These are phyloP conservation scores for Manis crassicaudata DNA, from an alignment of 2,797 vertebrate genomes.

Conservation along the genomic window DNA sequence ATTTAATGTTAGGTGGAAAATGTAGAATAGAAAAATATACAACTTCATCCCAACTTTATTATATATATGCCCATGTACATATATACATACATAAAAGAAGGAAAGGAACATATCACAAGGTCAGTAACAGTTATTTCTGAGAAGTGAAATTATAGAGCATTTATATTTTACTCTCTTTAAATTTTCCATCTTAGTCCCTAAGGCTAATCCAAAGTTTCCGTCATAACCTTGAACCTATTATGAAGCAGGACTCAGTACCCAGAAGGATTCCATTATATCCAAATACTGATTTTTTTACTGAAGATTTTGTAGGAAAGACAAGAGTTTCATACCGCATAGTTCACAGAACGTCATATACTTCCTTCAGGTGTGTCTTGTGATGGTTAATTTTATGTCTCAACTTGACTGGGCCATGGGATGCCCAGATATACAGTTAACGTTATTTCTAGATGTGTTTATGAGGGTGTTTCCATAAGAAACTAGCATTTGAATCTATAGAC, in stretches of 20 bases:
- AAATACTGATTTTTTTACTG: background rate
- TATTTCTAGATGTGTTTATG: background rate
- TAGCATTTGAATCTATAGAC: background rate
- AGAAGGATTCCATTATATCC: background rate
- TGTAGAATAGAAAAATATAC: background rate
- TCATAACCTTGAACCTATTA: background rate
- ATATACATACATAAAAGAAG: background rate
- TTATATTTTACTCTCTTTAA: background rate
- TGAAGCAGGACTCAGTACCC: background rate
- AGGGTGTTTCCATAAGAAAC: background rate
- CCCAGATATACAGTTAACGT: background rate
- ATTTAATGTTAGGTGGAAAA: slow-evolving; percentile 36
- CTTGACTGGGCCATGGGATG: background rate
- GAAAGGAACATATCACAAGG: background rate
- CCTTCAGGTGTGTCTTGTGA: background rate
- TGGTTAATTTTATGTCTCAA: background rate
- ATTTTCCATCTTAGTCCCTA: background rate
- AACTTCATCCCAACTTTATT: background rate
- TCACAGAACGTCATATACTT: background rate
- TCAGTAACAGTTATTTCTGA: slow-evolving; percentile 20
- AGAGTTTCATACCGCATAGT: background rate
- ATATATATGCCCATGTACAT: background rate
- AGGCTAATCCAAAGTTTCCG: background rate
- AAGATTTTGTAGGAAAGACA: slow-evolving; percentile 1
- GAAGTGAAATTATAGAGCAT: background rate